These are phyloP conservation scores for Toxotes chatareus DNA, from an alignment of 2,113 vertebrate species.

Conservation along the genomic window DNA sequence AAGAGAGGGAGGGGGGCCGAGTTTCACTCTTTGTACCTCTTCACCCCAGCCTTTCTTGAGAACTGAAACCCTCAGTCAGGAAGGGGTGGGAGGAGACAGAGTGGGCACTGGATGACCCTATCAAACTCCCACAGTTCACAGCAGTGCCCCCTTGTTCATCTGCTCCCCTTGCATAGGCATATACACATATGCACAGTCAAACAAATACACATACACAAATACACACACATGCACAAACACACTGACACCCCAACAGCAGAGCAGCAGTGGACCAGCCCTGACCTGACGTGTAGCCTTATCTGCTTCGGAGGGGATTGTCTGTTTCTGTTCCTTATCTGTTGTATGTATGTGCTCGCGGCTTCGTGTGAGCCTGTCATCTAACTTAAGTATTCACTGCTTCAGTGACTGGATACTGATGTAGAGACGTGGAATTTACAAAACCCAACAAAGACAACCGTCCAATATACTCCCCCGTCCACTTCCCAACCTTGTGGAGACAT, in stretches of 20 bases:
- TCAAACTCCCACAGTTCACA: slow-evolving; percentile 65
- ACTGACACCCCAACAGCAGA: slow-evolving; percentile 68
- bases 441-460: slow-evolving; percentile 56
- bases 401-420: slow-evolving; percentile 68
- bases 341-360: slow-evolving; percentile 68
- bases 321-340: slow-evolving; percentile 81
- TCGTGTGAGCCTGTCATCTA: slow-evolving; percentile 70
- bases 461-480: slow-evolving; percentile 39
- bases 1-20: slow-evolving; percentile 18
- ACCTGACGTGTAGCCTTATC: slow-evolving; percentile 93
- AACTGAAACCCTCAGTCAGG: slow-evolving; percentile 65
- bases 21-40: slow-evolving; percentile 64
- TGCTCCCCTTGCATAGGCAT: slow-evolving; percentile 53
- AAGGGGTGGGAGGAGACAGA: slow-evolving; percentile 63
- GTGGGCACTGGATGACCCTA: slow-evolving; percentile 63
- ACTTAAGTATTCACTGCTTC: slow-evolving; percentile 75
- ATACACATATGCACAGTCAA: slow-evolving; percentile 63
- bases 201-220: slow-evolving; percentile 47
- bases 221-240: slow-evolving; percentile 65
- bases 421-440: slow-evolving; percentile 71
- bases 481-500: slow-evolving; percentile 68
- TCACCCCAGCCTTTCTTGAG: slow-evolving; percentile 62
- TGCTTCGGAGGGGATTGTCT: slow-evolving; percentile 75
- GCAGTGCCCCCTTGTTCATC: slow-evolving; percentile 62
- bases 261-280: slow-evolving; percentile 84